Base-by-base conservation (phyloP, 2,797 vertebrate genomes). In the Megaceryle alcyon region DNA sequence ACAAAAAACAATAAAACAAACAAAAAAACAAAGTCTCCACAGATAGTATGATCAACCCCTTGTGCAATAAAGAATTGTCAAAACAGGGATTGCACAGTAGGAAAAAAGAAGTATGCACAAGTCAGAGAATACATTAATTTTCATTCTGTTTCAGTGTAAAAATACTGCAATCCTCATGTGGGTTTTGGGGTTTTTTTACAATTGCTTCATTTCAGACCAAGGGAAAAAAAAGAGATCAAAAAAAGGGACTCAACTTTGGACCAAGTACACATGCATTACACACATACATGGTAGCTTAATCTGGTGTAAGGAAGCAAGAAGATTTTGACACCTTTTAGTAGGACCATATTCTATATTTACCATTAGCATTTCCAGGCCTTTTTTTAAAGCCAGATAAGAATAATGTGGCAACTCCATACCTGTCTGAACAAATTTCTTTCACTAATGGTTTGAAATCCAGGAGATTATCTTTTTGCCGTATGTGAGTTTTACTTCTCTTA, bases 371-470 rank as follows among this genome's bases (percentile, higher is more conserved):
- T 95, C 73, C 84, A 80, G 77, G 41, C 43, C 21, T 46, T 86
- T 91, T 91, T 90, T 95, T 75, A 80, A 71, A 83, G 60, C 25
- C 17, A 17, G 51, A 65, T 83, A 87, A 91, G 76, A 92, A 91
- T 88, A 70, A 94, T 31, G 31, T 83, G 46, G 46, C 63, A 89
- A 80, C 59, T 90, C 59, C 48, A 79, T 94, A 95, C 91, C 92
- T 96, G 91, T 94, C 82, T 96, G 87, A 96, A 86, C 56, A 94
- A 88, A 84, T 88, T 90, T 95, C 70, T 94, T 96, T 48, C 63
- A 83, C 77, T 95, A 91, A 94, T 92, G 76, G 77, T 80, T 85
- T 96, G 95, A 91, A 88, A 92, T 94, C 83, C 77, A 91, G 91
- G 63, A 92, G 79, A 85, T 82, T 46, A 94, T 96, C 87, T 94